Conservation (phyloP, 2,797 vertebrate species). For the Acridotheres tristis region DNA sequence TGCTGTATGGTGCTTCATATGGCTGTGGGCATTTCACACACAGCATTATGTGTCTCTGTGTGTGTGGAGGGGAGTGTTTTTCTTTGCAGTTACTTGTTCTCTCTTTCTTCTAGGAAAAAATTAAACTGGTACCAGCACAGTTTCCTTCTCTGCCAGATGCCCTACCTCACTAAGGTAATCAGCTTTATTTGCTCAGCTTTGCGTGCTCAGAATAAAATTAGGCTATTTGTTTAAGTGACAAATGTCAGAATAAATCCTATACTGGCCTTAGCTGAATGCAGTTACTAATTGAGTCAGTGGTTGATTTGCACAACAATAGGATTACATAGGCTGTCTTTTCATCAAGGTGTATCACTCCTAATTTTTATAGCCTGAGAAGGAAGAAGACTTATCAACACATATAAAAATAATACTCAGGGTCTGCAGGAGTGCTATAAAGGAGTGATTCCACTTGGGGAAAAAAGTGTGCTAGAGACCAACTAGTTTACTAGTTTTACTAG, state of each 20-base stretch:
- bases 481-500: not conserved
- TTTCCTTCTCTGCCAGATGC: not conserved
- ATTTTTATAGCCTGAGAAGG: not conserved
- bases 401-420: not conserved
- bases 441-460: not conserved
- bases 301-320: not conserved
- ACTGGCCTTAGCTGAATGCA: not conserved
- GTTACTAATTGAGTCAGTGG: not conserved
- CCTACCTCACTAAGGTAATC: not conserved
- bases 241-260: not conserved
- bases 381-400: not conserved
- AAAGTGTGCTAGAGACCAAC: not conserved
- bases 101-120: not conserved
- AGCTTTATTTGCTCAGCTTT: constrained; percentile 4
- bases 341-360: not conserved
- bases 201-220: not conserved
- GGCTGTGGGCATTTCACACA: not conserved
- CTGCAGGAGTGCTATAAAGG: not conserved
- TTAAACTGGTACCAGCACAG: not conserved
- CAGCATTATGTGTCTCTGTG: not conserved
- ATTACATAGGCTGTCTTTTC: not conserved
- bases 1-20: not conserved
- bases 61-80: not conserved
- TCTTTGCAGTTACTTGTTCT: not conserved
- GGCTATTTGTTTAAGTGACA: not conserved